Conservation (phyloP, 2,113 vertebrate species). For the Ophiodon elongatus region DNA sequence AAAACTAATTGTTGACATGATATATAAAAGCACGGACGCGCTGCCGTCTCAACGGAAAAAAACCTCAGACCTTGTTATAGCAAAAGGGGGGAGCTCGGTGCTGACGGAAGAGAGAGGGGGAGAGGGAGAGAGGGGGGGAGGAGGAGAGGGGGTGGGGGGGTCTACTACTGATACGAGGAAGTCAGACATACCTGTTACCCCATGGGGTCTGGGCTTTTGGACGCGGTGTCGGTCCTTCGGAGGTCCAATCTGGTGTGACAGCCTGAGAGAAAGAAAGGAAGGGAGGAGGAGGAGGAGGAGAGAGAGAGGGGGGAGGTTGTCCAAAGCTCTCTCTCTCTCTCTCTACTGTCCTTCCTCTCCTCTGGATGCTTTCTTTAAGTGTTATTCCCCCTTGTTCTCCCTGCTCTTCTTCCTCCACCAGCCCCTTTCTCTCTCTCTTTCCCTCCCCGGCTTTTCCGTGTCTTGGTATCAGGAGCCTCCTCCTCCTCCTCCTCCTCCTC, state of each 20-base stretch:
- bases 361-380: constrained; percentile 75
- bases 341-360: constrained; percentile 72
- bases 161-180: constrained; percentile 60
- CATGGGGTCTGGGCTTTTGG: constrained; percentile 84
- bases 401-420: constrained; percentile 82
- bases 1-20: constrained; percentile 74
- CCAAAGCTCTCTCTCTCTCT: constrained; percentile 44
- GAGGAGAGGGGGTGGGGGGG: no score
- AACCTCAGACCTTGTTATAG: no score
- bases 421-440: constrained; percentile 76
- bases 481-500: constrained; percentile 65
- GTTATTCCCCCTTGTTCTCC: constrained; percentile 83
- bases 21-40: neutral
- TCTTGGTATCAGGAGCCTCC: constrained; percentile 80
- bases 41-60: no score
- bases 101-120: no score
- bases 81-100: no score
- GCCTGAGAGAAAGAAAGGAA: constrained; percentile 65
- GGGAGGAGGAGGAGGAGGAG: constrained; percentile 33
- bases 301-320: constrained; percentile 50
- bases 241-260: constrained; percentile 81
- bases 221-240: constrained; percentile 80
- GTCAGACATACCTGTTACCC: constrained; percentile 88
- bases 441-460: constrained; percentile 81
- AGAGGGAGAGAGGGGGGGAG: no score